Evolutionary conservation across 2,797 vertebrate genomes (phyloP).

Genomic region (Pelobates cultripes): DNA sequence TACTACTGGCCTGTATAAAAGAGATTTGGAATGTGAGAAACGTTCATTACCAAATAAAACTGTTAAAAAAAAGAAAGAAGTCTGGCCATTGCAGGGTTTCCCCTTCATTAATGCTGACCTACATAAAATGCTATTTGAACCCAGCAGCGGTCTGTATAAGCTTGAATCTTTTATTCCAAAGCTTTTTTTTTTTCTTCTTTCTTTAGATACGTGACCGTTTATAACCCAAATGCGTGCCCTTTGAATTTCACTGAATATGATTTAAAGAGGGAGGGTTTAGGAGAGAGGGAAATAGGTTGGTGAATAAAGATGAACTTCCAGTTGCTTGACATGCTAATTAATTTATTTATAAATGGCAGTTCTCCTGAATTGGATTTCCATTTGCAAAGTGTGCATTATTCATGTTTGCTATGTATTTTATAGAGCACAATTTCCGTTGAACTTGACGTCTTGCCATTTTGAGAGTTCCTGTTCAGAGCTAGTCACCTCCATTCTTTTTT

Average conservation of each 20-base stretch:
- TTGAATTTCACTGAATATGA: neutral
- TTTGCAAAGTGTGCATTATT: too few relatives aligned
- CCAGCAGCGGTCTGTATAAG: neutral
- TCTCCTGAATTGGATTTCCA: too few relatives aligned
- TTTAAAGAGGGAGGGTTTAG: neutral
- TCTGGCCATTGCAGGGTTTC: neutral
- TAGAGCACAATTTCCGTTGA: too few relatives aligned
- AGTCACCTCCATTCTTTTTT: too few relatives aligned
- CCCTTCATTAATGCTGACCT: neutral
- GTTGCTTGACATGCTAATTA: neutral
- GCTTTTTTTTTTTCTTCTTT: neutral
- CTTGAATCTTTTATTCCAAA: neutral
- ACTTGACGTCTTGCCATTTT: too few relatives aligned
- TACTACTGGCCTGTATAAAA: neutral
- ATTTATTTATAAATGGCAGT: neutral
- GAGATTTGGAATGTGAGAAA: neutral
- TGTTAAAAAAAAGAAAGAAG: neutral
- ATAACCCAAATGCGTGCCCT: neutral
- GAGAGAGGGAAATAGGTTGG: neutral
- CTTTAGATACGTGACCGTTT: neutral
- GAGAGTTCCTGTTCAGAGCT: too few relatives aligned
- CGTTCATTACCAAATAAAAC: neutral
- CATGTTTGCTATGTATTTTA: too few relatives aligned
- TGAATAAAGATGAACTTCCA: neutral
- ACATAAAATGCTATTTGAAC: neutral